Conservation (phyloP, 2,888 invertebrate genomes). For the Terebella lapidaria region DNA sequence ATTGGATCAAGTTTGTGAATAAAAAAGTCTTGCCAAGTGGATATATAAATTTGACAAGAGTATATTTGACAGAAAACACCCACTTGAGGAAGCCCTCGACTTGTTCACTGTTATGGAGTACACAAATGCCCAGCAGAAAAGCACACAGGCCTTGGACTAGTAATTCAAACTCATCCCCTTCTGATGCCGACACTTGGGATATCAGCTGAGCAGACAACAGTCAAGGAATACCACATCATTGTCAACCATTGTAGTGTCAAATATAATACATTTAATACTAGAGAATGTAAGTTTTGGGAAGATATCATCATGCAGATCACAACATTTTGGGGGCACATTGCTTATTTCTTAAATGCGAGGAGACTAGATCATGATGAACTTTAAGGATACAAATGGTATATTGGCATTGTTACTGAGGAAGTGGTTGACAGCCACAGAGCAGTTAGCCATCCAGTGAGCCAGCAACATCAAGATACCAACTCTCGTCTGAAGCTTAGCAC, state of each 20-base stretch:
- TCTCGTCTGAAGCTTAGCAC: slow-evolving; percentile 74
- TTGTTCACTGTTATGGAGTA: slow-evolving; percentile 56
- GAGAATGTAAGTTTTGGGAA: too few species aligned
- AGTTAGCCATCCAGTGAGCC: slow-evolving; percentile 80
- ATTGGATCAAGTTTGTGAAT: too few species aligned
- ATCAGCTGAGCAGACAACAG: slow-evolving; percentile 45
- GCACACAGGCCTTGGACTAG: slow-evolving; percentile 84
- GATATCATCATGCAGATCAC: too few species aligned
- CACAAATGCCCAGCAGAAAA: slow-evolving; percentile 85
- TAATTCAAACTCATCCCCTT: slow-evolving; percentile 86
- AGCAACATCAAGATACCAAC: slow-evolving; percentile 87
- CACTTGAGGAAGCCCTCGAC: slow-evolving; percentile 31
- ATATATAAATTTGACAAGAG: too few species aligned
- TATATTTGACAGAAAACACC: too few species aligned
- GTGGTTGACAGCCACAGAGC: slow-evolving; percentile 74
- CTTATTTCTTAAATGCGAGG: too few species aligned
- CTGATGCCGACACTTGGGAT: slow-evolving; percentile 59
- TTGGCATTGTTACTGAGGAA: slow-evolving; percentile 71
- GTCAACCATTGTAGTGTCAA: too few species aligned
- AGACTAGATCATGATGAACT: too few species aligned
- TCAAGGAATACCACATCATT: too few species aligned
- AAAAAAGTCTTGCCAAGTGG: too few species aligned
- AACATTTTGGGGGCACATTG: too few species aligned
- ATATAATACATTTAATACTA: too few species aligned
- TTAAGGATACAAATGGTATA: slow-evolving; percentile 66